Evolutionary conservation across 2,113 vertebrate species (phyloP).

Genomic region (Planiliza haematocheilus): DNA sequence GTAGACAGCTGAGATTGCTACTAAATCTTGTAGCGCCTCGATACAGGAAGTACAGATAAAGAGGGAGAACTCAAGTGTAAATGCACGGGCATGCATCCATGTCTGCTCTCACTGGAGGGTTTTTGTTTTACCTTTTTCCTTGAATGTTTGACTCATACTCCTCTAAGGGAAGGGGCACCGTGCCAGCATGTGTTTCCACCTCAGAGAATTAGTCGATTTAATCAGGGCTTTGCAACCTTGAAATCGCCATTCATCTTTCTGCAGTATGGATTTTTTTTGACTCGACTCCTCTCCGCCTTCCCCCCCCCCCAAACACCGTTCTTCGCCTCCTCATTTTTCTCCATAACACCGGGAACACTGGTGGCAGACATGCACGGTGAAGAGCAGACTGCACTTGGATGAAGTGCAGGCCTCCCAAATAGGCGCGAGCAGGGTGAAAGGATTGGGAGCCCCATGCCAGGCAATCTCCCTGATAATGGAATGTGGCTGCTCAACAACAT

Average conservation of each 20-base stretch:
- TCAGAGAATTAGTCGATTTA: constrained; percentile 53
- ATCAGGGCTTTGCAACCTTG: constrained; percentile 66
- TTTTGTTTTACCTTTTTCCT: constrained; percentile 30
- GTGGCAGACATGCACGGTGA: constrained; percentile 42
- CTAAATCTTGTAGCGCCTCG: constrained; percentile 43
- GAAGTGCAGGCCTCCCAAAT: constrained; percentile 52
- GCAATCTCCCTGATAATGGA: constrained; percentile 74
- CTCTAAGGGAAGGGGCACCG: neutral
- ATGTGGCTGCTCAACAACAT: constrained; percentile 71
- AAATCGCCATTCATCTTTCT: constrained; percentile 59
- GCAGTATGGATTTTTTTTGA: constrained; percentile 52
- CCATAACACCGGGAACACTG: constrained; percentile 29
- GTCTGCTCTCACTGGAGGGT: constrained; percentile 1
- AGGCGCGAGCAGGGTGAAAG: constrained; percentile 63
- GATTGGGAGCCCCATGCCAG: constrained; percentile 55
- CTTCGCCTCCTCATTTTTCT: constrained; percentile 59
- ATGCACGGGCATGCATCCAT: constrained; percentile 18
- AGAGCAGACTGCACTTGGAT: constrained; percentile 58
- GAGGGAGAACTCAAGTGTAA: constrained; percentile 13
- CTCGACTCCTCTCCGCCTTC: constrained; percentile 29
- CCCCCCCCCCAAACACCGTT: neutral
- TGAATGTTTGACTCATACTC: constrained; percentile 45
- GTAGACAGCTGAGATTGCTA: constrained; percentile 45
- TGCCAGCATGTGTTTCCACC: constrained; percentile 37
- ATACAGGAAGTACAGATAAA: constrained; percentile 36